Percentiles rank a stretch among this genome's conserved stretches.
Conservation (phyloP, 92 coral and sea anemone species). For the Pocillopora meandrina region DNA sequence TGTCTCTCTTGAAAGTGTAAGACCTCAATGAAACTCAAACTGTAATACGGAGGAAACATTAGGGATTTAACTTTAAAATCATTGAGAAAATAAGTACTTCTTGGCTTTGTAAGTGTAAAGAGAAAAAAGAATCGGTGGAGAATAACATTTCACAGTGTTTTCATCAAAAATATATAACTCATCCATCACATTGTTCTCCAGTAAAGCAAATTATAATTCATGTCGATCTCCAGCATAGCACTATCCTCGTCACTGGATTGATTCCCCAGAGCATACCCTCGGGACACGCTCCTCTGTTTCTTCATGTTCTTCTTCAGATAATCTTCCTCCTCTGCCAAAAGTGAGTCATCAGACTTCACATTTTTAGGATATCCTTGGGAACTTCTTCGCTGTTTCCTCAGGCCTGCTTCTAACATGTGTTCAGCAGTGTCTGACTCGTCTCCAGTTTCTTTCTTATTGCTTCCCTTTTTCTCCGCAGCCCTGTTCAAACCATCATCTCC, state of each 20-base stretch:
- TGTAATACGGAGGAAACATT: no score
- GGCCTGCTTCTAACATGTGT: not conserved
- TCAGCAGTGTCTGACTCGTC: not conserved
- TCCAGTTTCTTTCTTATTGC: not conserved
- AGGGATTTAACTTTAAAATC: no score
- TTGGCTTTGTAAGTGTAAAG: no score
- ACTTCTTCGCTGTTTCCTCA: slow-evolving; percentile 56
- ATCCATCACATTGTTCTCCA: not conserved
- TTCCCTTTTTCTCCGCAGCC: no score
- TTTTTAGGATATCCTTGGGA: slow-evolving; percentile 65
- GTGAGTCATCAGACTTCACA: slow-evolving; percentile 42
- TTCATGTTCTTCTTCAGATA: slow-evolving; percentile 52
- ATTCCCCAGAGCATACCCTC: slow-evolving; percentile 43
- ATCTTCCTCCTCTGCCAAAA: slow-evolving; percentile 27
- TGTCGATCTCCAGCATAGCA: slow-evolving; percentile 36
- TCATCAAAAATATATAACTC: no score
- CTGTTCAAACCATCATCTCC: no score
- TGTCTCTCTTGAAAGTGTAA: no score
- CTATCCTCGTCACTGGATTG: slow-evolving; percentile 47
- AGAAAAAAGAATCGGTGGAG: no score
- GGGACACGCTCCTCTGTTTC: slow-evolving; percentile 58
- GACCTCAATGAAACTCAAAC: no score
- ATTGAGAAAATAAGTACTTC: no score
- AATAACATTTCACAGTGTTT: no score
- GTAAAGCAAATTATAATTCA: not conserved